These are phyloP conservation scores for Caenorhabditis angaria DNA, from an alignment of 2,888 invertebrate genomes.

Conservation along the genomic window DNA sequence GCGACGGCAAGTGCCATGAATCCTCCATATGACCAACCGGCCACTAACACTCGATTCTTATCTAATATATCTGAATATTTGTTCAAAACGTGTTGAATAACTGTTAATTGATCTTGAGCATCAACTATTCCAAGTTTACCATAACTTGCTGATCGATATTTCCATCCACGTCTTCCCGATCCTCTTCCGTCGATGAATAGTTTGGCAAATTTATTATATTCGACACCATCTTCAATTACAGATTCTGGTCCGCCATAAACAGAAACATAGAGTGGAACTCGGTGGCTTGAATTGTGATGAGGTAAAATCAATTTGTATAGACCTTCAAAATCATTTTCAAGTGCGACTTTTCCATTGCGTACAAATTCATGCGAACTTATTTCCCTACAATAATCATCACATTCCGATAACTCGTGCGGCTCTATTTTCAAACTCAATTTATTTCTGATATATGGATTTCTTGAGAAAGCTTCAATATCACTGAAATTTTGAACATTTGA, in stretches of 20 bases:
- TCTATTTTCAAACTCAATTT: too few relatives aligned
- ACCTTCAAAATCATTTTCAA: conserved; percentile 28
- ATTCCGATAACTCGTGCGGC: too few relatives aligned
- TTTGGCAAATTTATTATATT: conserved; percentile 79
- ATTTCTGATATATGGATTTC: too few relatives aligned
- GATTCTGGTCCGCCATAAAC: conserved; percentile 6
- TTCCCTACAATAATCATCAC: too few relatives aligned
- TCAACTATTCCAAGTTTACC: conserved; percentile 88
- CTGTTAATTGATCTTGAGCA: conserved; percentile 92
- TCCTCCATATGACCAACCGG: conserved; percentile 91
- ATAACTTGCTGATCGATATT: conserved; percentile 75
- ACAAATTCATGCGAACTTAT: too few relatives aligned
- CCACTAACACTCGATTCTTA: conserved; percentile 82
- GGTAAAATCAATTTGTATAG: conserved; percentile 29
- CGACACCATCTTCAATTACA: conserved; percentile 75
- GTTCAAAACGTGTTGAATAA: conserved; percentile 72
- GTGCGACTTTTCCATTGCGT: conserved; percentile 18
- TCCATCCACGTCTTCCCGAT: conserved; percentile 83
- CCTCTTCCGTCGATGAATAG: conserved; percentile 91
- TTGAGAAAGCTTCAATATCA: too few relatives aligned
- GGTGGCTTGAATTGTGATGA: conserved; percentile 9
- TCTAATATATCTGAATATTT: conserved; percentile 46
- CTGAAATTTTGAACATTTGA: too few relatives aligned
- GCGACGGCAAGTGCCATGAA: conserved; percentile 42
- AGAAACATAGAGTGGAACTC: conserved; percentile 25